These are phyloP conservation scores for Peromyscus aztecus DNA, from an alignment of 2,797 vertebrate species.

Conservation along the genomic window DNA sequence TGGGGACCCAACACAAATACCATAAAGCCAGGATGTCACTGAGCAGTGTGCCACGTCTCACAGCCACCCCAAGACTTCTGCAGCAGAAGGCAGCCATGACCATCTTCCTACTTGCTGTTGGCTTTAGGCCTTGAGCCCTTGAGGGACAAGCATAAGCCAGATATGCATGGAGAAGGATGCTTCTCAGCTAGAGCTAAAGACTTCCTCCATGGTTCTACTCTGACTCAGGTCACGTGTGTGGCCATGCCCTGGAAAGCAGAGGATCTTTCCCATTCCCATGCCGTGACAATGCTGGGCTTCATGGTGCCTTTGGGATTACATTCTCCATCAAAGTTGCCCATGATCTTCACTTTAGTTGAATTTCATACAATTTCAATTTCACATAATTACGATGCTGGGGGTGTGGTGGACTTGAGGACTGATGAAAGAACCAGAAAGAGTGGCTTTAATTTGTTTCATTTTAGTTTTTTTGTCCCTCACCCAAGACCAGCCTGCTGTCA, in stretches of 20 bases:
- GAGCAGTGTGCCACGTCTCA: not conserved
- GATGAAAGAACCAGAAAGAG: not conserved
- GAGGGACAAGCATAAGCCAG: not conserved
- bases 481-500: not conserved
- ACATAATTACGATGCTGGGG: not conserved
- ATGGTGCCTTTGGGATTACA: not conserved
- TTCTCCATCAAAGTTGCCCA: not conserved
- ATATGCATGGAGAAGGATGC: not conserved
- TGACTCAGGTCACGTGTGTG: fast-evolving
- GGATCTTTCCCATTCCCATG: not conserved
- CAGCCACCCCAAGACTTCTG: not conserved
- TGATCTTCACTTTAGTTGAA: not conserved
- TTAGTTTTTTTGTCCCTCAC: not conserved
- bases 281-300: not conserved
- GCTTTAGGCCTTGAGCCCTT: not conserved
- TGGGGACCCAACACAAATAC: not conserved
- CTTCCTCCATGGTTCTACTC: not conserved
- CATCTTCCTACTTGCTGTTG: not conserved
- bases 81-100: not conserved
- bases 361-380: not conserved
- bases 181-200: not conserved
- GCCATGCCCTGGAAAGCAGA: not conserved
- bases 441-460: not conserved
- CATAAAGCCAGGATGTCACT: not conserved
- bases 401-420: not conserved